phyloP scores from a whole-genome alignment of 2,888 invertebrate genomes.

The Himalopsyche anomala region DNA sequence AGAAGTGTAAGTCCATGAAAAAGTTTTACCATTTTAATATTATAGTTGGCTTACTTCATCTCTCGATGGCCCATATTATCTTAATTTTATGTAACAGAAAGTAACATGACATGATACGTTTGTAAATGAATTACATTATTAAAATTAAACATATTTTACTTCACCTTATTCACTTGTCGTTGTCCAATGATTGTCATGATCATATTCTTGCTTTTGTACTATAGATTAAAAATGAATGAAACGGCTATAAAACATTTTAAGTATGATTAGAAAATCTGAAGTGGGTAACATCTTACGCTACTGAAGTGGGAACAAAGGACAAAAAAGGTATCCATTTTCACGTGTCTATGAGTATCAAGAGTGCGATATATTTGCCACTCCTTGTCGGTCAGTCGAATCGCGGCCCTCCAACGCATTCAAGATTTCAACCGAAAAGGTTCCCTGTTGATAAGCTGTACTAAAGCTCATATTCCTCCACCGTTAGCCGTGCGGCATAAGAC shows the following conservation, averaged over 20 bases:
- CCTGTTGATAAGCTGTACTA: background rate
- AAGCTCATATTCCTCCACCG: conserved; percentile 13
- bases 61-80: too few species aligned
- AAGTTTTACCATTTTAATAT: too few species aligned
- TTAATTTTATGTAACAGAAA: too few species aligned
- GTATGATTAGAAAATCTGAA: conserved; percentile 32
- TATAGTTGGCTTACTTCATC: too few species aligned
- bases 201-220: too few species aligned
- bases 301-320: conserved; percentile 27
- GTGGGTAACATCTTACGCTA: background rate
- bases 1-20: too few species aligned
- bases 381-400: conserved; percentile 31
- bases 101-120: too few species aligned
- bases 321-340: conserved; percentile 37
- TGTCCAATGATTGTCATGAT: too few species aligned
- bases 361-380: conserved; percentile 31
- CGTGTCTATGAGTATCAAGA: conserved; percentile 36
- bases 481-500: background rate
- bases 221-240: conserved; percentile 2
- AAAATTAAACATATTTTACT: too few species aligned
- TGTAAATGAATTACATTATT: too few species aligned
- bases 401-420: background rate
- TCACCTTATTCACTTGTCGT: too few species aligned
- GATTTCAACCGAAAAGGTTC: background rate
- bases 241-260: conserved; percentile 14